phyloP scores from a whole-genome alignment of 2,888 invertebrate genomes.

The Cyrtodaria siliqua region DNA sequence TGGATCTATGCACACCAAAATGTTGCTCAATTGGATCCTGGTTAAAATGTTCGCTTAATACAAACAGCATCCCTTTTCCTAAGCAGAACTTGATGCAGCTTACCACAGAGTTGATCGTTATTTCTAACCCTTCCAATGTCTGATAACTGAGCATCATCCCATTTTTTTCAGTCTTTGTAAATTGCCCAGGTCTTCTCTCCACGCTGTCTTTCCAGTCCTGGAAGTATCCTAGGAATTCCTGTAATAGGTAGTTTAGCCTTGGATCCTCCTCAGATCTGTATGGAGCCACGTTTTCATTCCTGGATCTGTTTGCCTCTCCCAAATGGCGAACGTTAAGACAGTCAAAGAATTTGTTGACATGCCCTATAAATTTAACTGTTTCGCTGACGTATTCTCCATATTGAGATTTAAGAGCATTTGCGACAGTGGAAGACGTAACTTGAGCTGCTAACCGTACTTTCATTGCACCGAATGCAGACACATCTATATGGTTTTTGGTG shows the following conservation, averaged over 20 bases:
- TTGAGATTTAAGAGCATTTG: background rate
- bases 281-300: background rate
- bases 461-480: background rate
- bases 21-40: background rate
- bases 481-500: background rate
- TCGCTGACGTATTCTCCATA: background rate
- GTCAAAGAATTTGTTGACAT: background rate
- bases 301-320: background rate
- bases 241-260: background rate
- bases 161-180: background rate
- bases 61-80: constrained; percentile 11
- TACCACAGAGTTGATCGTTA: background rate
- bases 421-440: background rate
- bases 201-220: background rate
- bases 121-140: background rate
- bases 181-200: background rate
- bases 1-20: background rate
- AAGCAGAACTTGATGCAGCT: background rate
- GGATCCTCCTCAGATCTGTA: background rate
- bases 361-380: background rate
- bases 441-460: background rate
- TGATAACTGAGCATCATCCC: background rate
- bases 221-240: background rate
- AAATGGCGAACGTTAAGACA: background rate
- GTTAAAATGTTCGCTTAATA: constrained; percentile 44